phyloP scores from a whole-genome alignment of 2,888 invertebrate genomes.

The Acanthosepion esculentum region DNA sequence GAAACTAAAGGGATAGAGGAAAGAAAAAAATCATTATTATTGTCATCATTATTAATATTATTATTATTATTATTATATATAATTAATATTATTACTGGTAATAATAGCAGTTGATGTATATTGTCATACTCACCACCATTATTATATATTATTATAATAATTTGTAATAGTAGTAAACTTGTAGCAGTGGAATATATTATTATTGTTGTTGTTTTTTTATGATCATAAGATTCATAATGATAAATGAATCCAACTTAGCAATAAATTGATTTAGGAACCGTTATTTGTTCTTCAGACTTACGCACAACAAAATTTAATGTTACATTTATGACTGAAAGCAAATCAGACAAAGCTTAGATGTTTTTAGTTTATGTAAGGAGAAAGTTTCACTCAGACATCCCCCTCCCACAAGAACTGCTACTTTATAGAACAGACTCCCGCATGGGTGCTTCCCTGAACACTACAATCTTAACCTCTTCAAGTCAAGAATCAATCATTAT shows the following conservation, averaged over 20 bases:
- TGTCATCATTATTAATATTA: too few relatives aligned
- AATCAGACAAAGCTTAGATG: neutral
- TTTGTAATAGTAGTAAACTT: neutral
- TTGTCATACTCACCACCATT: neutral
- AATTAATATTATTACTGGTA: too few relatives aligned
- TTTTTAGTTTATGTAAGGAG: neutral
- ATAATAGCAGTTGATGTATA: neutral
- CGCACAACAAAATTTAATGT: neutral
- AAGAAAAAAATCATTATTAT: too few relatives aligned
- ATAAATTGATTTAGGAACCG: neutral
- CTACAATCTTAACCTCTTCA: too few relatives aligned
- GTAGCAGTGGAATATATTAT: neutral
- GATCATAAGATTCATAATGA: neutral
- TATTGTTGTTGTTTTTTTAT: neutral
- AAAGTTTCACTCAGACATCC: too few relatives aligned
- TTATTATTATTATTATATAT: too few relatives aligned
- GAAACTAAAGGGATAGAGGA: neutral
- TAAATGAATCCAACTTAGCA: neutral
- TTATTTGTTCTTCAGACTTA: constrained; percentile 14
- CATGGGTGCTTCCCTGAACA: too few relatives aligned
- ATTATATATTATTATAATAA: neutral
- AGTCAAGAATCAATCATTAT: too few relatives aligned
- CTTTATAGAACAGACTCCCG: too few relatives aligned
- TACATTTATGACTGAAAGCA: neutral
- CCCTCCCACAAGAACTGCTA: too few relatives aligned